Base-by-base conservation (phyloP, 2,888 invertebrate genomes). In the Anthrax anthrax region DNA sequence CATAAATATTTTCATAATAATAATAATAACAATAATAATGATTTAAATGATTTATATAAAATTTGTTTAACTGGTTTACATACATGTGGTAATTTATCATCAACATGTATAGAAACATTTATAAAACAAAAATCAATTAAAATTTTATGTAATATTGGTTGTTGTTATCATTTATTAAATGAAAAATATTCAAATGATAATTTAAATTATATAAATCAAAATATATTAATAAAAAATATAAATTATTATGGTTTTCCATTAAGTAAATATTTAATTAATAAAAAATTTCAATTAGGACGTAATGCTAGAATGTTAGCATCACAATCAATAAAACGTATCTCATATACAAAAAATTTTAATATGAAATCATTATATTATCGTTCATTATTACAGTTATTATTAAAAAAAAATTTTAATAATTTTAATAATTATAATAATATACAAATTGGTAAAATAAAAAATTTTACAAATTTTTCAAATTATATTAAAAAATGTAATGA, bases 271-370 rank as follows among this genome's bases (percentile, higher is more conserved):
- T 65, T 86, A 38, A 70, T 61, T 57, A 65, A 72, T 53, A 65
- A 64, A 46, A 62, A 70, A 37, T 67, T 72, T 51, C 56, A 54
- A 37, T 59, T 89, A 13, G 84, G 85, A 0, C 72, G 84, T 41
- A 86, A 85, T 63, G 85, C 87, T 1, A 75, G 88, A 50, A 91
- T 91, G 86, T 64, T 91, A 37, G 85, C 88, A 0, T 80, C 85
- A 0, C 91, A 92, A 62, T 82, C 87, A 0, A 70, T 84, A n/a
- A 81, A 86, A 51, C 71, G 88, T 51, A 78, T 81, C 38, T 64
- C 57, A 46, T 8, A 23, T 23, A 8, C 4, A 23, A 23, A 23
- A 23, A 8, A 23, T 23, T 6, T 6, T 6, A 23, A 8, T 23
- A 72, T 75, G 36, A 73, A 72, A 46, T 77, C 82, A 9, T 70